Evolutionary conservation across 2,888 invertebrate genomes (phyloP), one percentile per base, ranked within the genome.

Genomic region (Scaptomyza reducta): DNA sequence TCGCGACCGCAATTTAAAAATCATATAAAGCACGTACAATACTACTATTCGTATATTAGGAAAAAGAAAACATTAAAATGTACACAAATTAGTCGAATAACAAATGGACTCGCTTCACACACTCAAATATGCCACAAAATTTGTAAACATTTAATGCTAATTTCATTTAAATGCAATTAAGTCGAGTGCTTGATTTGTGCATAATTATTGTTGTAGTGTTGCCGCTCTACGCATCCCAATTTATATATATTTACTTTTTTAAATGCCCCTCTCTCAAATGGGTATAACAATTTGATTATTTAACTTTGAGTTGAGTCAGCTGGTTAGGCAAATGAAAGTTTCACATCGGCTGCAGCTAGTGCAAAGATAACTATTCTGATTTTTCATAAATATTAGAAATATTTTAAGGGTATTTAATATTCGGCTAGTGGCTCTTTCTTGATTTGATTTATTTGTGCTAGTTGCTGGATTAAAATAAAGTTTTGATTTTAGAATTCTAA

Each of bases 111-210:
- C 18, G 7, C 46, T 16, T 33, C 40, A 40, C 59, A 69, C 57
- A 59, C 62, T 59, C 67, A 49, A 72, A 59, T 41, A 31, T 46
- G 44, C 66, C 72, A 76, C 73, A 59, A 74, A 74, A 82, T 79
- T 75, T 76, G 72, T 77, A 80, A 78, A 76, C 78, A 78, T 88
- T 83, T 77, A 78, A 74, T 86, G 84, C 76, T 84, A 88, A 84
- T 84, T 84, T 86, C 86, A 88, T 88, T 84, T 72, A 80, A 80
- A 83, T 70, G 80, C 80, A 84, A 84, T 84, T 84, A 87, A 88
- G 63, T 88, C 70, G 70, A 84, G 83, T 87, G 22, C 22, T 22
- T 22, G 79, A 87, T 82, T 82, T 77, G 69, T 68, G 59, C 58
- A 55, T 53, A 55, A 62, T 63, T 58, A 58, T 55, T 66, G 33